A percentile compares a stretch with the other conserved stretches of the same genome.
phyloP scores from a whole-genome alignment of 92 coral and sea anemone genomes.

The Parazoanthus swiftii region DNA sequence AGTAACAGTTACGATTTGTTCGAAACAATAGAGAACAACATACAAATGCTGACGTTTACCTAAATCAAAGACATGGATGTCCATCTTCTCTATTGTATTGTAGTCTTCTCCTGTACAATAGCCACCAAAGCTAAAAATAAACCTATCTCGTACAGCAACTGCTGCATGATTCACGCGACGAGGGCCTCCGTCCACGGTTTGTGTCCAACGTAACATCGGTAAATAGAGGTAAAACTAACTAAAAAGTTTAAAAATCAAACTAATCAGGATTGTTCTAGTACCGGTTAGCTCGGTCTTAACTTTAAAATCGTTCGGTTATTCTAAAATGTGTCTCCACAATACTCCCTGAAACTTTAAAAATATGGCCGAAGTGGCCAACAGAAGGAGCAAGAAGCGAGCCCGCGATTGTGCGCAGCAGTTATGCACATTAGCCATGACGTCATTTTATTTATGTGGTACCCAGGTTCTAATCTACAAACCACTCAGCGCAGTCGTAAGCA shows the following conservation, averaged over 20 bases:
- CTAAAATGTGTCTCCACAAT: background rate
- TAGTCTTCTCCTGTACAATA: slow-evolving; percentile 96
- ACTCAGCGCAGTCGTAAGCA: too few relatives aligned
- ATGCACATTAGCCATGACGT: background rate
- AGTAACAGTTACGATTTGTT: background rate
- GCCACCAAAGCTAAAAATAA: slow-evolving; percentile 95
- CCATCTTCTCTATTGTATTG: slow-evolving; percentile 77
- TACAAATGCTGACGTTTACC: slow-evolving; percentile 53
- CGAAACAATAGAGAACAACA: background rate
- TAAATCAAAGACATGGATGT: slow-evolving; percentile 87
- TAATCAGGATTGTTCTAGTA: background rate
- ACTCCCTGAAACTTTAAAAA: background rate
- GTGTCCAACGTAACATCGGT: slow-evolving; percentile 77
- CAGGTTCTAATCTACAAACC: too few relatives aligned
- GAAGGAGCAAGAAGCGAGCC: background rate
- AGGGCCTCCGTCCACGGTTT: slow-evolving; percentile 90
- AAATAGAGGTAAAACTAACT: background rate
- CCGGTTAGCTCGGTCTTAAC: background rate
- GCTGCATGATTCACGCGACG: slow-evolving; percentile 97
- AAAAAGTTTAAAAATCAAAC: background rate
- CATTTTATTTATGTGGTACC: background rate
- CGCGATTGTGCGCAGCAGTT: background rate
- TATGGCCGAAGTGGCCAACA: background rate
- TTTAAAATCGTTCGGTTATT: background rate
- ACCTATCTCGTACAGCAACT: slow-evolving; percentile 77